phyloP scores from a whole-genome alignment of 2,888 invertebrate genomes.

The Rhynchonema sp. region DNA sequence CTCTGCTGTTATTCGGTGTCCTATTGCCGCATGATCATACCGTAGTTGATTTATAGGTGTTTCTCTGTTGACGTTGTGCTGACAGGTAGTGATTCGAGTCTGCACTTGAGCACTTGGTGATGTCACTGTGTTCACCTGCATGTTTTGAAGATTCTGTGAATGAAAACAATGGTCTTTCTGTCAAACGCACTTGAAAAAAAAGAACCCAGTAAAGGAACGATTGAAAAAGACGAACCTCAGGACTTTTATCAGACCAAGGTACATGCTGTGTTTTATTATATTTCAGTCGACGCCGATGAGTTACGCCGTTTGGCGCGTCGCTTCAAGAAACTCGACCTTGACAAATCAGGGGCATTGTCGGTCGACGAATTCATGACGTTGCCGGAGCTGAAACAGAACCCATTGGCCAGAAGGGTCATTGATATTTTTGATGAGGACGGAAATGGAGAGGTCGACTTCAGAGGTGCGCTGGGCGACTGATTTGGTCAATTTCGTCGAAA shows the following conservation, averaged over 20 bases:
- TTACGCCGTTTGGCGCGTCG: conserved; percentile 93
- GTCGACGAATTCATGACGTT: conserved; percentile 99
- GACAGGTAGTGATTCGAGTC: no score
- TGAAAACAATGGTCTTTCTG: neutral
- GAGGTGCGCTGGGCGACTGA: conserved; percentile 28
- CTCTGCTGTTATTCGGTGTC: no score
- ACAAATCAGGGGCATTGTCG: conserved; percentile 92
- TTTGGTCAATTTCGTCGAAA: neutral
- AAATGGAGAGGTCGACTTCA: conserved; percentile 84
- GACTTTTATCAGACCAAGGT: no score
- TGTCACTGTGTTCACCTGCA: no score
- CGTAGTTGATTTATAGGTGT: no score
- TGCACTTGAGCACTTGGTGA: no score
- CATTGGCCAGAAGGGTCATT: conserved; percentile 93
- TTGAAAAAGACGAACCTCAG: no score
- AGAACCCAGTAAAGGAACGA: no score
- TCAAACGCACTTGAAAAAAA: neutral
- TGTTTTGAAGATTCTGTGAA: no score
- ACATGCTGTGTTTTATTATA: neutral
- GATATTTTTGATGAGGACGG: conserved; percentile 99
- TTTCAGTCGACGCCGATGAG: conserved; percentile 93
- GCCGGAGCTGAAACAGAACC: conserved; percentile 97
- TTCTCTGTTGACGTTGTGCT: no score
- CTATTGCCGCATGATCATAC: no score
- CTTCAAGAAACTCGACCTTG: conserved; percentile 92